These are phyloP conservation scores for Melolontha melolontha DNA, from an alignment of 2,888 invertebrate genomes.

Conservation along the genomic window DNA sequence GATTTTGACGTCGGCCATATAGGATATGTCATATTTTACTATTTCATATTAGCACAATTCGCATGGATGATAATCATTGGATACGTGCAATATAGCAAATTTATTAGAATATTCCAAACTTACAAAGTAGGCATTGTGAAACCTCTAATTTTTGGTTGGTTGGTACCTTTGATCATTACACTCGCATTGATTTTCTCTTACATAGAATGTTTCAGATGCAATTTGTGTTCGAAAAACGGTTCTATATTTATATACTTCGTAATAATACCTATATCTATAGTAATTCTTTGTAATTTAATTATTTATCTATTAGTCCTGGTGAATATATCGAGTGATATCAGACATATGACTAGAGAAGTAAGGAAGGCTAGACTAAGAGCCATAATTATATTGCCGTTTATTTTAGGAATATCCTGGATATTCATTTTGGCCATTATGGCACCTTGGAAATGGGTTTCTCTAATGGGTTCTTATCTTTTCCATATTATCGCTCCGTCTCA, in stretches of 20 bases:
- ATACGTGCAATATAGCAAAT: constrained; percentile 20
- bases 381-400: constrained; percentile 34
- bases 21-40: no score
- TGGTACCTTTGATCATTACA: constrained; percentile 15
- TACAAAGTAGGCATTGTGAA: constrained; percentile 5
- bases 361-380: constrained; percentile 16
- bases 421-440: constrained; percentile 34
- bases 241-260: constrained; percentile 21
- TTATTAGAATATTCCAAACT: constrained; percentile 22
- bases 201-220: constrained; percentile 21
- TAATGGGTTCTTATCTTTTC: constrained; percentile 30
- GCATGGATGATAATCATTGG: no score
- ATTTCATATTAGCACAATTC: no score
- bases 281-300: constrained; percentile 21
- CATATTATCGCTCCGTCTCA: constrained; percentile 25
- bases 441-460: constrained; percentile 5
- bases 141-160: constrained; percentile 32
- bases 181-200: constrained; percentile 5
- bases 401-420: constrained; percentile 31
- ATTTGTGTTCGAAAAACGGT: constrained; percentile 10
- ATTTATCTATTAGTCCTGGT: constrained; percentile 18
- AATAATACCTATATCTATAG: constrained; percentile 9
- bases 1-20: no score
- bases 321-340: constrained; percentile 12
- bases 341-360: constrained; percentile 4